A percentile compares a stretch with the other conserved stretches of the same genome.
phyloP scores from a whole-genome alignment of 2,797 vertebrate genomes.

The Acanthopagrus latus region DNA sequence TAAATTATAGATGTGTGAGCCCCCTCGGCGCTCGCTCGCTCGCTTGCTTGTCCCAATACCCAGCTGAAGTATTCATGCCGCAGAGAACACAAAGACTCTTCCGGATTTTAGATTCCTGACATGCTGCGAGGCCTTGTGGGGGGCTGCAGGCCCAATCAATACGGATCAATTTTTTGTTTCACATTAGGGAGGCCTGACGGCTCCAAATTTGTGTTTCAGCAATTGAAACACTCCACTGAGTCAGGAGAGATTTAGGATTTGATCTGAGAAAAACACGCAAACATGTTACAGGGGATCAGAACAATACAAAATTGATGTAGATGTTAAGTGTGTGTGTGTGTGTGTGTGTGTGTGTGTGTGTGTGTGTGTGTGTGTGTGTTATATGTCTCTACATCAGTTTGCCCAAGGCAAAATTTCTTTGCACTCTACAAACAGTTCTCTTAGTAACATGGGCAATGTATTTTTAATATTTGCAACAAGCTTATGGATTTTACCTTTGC shows the following conservation, averaged over 20 bases:
- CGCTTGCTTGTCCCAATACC: conserved; percentile 33
- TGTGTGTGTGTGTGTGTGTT: background rate
- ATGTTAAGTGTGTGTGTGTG: background rate
- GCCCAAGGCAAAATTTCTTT: background rate
- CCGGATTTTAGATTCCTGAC: conserved; percentile 19
- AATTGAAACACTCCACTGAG: background rate
- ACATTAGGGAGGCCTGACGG: conserved; percentile 15
- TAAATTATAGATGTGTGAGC: conserved; percentile 77
- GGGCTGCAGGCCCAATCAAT: conserved; percentile 36
- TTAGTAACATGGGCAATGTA: background rate
- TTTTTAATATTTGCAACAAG: background rate
- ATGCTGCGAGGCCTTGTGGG: conserved; percentile 14
- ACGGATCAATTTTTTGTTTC: conserved; percentile 34
- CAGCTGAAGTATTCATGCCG: conserved; percentile 59
- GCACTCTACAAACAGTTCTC: background rate
- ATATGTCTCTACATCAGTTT: conserved; percentile 1
- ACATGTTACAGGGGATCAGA: background rate
- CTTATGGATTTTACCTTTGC: background rate
- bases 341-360: background rate
- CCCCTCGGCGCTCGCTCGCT: conserved; percentile 16
- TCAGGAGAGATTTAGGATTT: conserved; percentile 6
- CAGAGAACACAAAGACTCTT: conserved; percentile 36
- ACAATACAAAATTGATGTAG: background rate
- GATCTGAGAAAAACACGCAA: background rate
- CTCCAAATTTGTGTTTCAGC: conserved; percentile 29